A percentile compares a stretch with the other conserved stretches of the same genome.
These are phyloP conservation scores for Galeopterus variegatus DNA, from an alignment of 2,113 vertebrate genomes.

Conservation along the genomic window DNA sequence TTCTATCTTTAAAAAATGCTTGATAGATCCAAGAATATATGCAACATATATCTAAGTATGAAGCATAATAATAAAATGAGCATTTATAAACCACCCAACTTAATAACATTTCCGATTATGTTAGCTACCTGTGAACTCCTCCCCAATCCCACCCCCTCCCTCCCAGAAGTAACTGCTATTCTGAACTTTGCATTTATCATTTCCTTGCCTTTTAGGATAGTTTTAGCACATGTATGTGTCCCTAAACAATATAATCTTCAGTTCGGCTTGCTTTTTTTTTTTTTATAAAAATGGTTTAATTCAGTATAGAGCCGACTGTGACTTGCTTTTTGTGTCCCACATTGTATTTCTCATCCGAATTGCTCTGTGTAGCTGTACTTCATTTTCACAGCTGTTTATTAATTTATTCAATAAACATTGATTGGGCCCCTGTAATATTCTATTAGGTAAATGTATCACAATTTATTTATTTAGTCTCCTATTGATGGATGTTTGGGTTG, in stretches of 20 bases:
- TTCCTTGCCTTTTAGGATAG: neutral
- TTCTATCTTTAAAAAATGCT: slow-evolving; percentile 55
- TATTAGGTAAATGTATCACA: slow-evolving; percentile 65
- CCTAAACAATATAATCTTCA: neutral
- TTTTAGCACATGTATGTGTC: neutral
- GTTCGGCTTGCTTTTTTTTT: neutral
- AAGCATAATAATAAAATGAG: neutral
- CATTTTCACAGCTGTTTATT: slow-evolving; percentile 58
- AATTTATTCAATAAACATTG: slow-evolving; percentile 69
- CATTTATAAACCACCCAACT: slow-evolving; percentile 34
- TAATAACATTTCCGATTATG: neutral
- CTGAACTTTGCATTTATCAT: neutral
- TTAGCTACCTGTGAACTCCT: neutral
- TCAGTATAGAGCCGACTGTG: neutral
- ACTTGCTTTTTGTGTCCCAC: slow-evolving; percentile 28
- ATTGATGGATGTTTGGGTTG: neutral
- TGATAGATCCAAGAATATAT: slow-evolving; percentile 32
- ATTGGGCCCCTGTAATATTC: slow-evolving; percentile 62
- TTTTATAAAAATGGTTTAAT: slow-evolving; percentile 19
- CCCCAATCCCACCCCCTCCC: neutral
- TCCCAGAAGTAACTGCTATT: neutral
- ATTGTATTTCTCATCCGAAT: slow-evolving; percentile 22
- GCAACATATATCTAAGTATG: neutral
- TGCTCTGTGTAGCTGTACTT: neutral
- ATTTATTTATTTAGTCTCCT: slow-evolving; percentile 62